These are phyloP conservation scores for Potamarius usumacintae DNA, from an alignment of 2,113 vertebrate genomes.

Conservation along the genomic window DNA sequence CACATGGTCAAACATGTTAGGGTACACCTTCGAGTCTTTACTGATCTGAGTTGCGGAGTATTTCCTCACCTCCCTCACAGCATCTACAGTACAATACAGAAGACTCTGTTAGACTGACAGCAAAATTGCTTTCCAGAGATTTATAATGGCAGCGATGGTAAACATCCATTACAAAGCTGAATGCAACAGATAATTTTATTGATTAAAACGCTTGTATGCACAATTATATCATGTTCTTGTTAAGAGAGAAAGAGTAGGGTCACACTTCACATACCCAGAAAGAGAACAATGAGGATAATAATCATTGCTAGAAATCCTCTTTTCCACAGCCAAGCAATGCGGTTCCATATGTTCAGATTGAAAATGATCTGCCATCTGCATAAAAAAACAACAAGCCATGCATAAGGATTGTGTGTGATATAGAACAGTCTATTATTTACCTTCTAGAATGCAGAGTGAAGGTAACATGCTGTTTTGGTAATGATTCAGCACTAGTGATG, in stretches of 20 bases:
- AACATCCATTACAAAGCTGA: not conserved
- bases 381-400: slow-evolving; percentile 52
- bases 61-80: slow-evolving; percentile 88
- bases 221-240: not conserved
- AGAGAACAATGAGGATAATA: slow-evolving; percentile 86
- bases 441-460: not conserved
- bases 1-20: slow-evolving; percentile 80
- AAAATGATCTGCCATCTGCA: slow-evolving; percentile 90
- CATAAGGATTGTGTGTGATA: not conserved
- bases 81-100: slow-evolving; percentile 72
- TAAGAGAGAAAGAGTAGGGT: not conserved
- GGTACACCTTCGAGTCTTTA: slow-evolving; percentile 67
- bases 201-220: not conserved
- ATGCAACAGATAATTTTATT: not conserved
- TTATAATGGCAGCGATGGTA: not conserved
- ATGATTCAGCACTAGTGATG: not conserved
- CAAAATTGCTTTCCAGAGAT: not conserved
- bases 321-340: slow-evolving; percentile 86
- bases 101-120: not conserved
- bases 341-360: slow-evolving; percentile 82
- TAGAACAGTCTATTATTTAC: not conserved
- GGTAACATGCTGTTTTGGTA: too few relatives aligned
- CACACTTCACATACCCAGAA: slow-evolving; percentile 78
- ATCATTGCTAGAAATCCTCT: slow-evolving; percentile 92
- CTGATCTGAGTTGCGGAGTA: slow-evolving; percentile 75